A percentile compares a stretch with the other conserved stretches of the same genome.
These are phyloP conservation scores for Globodera rostochiensis DNA, from an alignment of 1,140 invertebrate species.

Conservation along the genomic window DNA sequence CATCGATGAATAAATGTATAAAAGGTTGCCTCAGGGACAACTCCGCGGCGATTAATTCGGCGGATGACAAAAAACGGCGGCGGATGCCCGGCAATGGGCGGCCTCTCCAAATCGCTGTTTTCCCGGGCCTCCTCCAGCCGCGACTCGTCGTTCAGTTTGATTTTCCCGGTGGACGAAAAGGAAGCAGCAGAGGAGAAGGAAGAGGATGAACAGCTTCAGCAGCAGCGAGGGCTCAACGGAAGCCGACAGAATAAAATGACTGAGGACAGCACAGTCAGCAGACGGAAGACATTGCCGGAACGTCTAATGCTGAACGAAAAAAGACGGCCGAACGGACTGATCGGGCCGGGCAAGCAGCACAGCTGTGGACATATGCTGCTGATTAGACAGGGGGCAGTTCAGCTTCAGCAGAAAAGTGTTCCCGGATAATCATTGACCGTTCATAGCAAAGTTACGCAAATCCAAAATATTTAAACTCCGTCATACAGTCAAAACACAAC, in stretches of 20 bases:
- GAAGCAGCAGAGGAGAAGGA: not conserved
- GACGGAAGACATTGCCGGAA: not conserved
- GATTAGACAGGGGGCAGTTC: not conserved
- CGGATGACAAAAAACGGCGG: not conserved
- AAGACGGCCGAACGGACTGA: not conserved
- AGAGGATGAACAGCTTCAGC: too few species aligned
- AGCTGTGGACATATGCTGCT: not conserved
- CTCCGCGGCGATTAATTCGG: not conserved
- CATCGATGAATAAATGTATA: not conserved
- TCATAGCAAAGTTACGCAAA: too few species aligned
- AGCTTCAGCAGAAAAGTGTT: not conserved
- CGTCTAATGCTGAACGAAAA: not conserved
- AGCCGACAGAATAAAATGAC: not conserved
- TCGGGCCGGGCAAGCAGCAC: not conserved
- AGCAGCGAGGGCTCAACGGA: too few species aligned
- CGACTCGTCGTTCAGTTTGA: slow-evolving; percentile 6
- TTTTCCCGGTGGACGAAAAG: not conserved
- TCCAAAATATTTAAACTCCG: too few species aligned
- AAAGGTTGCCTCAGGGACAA: not conserved
- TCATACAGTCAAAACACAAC: too few species aligned
- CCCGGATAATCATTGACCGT: too few species aligned
- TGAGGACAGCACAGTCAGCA: not conserved
- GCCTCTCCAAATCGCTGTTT: not conserved
- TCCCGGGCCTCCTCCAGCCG: slow-evolving; percentile 1
- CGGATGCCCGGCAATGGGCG: not conserved